Conservation (phyloP, 2,113 vertebrate species). For the Cephalopterus ornatus region DNA sequence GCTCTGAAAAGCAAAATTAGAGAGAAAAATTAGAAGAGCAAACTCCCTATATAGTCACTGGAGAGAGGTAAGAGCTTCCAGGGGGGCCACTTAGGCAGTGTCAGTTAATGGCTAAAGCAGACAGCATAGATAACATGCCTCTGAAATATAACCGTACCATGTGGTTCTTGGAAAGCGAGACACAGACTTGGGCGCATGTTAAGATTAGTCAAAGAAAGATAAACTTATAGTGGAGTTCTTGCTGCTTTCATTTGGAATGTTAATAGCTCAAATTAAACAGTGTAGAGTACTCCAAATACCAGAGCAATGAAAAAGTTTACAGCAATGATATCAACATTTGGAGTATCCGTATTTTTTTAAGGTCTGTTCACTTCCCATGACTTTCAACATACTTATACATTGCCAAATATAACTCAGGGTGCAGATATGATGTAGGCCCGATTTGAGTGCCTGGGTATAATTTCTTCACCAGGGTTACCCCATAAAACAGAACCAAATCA, state of each 20-base stretch:
- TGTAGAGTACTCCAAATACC: conserved; percentile 48
- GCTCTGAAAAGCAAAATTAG: neutral
- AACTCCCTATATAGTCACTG: conserved; percentile 4
- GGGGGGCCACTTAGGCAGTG: neutral
- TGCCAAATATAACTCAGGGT: conserved; percentile 20
- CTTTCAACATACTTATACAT: conserved; percentile 2
- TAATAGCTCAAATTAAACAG: conserved; percentile 63
- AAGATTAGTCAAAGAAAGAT: conserved; percentile 51
- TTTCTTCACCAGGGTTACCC: neutral
- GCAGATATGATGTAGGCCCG: neutral
- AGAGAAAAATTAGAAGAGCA: neutral
- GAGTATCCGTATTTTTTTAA: conserved; percentile 45
- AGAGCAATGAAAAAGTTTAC: conserved; percentile 53
- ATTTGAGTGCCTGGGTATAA: neutral
- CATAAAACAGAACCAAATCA: neutral
- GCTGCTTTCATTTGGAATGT: conserved; percentile 58
- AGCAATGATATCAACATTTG: conserved; percentile 46
- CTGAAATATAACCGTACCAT: neutral
- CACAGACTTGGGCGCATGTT: conserved; percentile 26
- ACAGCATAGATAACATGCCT: neutral
- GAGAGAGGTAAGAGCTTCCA: neutral
- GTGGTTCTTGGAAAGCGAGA: conserved; percentile 28
- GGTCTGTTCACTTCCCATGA: conserved; percentile 33
- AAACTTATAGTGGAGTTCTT: conserved; percentile 34
- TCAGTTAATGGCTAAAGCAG: conserved; percentile 3